Conservation (phyloP, 2,797 vertebrate genomes). For the Arctocebus calabarensis region DNA sequence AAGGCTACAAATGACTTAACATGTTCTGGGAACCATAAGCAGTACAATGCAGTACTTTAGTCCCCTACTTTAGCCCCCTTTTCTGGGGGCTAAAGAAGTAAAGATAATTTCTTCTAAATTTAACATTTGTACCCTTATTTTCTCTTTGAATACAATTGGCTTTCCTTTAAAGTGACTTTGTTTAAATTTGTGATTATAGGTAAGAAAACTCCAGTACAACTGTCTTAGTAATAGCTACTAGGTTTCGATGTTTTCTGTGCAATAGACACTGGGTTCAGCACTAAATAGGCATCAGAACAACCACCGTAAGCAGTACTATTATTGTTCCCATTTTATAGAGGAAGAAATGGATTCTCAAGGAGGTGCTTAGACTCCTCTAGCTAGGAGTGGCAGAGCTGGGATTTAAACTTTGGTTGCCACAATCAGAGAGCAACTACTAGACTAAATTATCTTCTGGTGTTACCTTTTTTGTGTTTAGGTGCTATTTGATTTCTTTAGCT, state of each 20-base stretch:
- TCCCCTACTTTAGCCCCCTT: no score
- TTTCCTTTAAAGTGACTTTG: conserved; percentile 48
- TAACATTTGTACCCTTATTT: conserved; percentile 9
- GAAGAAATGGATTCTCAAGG: conserved; percentile 47
- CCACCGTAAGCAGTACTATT: not conserved
- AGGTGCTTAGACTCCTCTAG: not conserved
- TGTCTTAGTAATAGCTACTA: not conserved
- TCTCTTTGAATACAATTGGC: not conserved
- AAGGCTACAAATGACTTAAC: not conserved
- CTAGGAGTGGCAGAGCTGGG: conserved; percentile 19
- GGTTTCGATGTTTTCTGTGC: not conserved
- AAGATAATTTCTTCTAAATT: conserved; percentile 60
- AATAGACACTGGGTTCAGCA: not conserved
- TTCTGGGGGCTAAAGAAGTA: not conserved
- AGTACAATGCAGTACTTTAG: not conserved
- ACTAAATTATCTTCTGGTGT: conserved; percentile 9
- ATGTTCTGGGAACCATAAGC: conserved; percentile 6
- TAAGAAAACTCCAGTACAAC: conserved; percentile 20
- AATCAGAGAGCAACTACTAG: conserved; percentile 24
- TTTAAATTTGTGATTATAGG: conserved; percentile 44
- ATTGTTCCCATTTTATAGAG: conserved; percentile 52
- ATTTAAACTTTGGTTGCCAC: conserved; percentile 51
- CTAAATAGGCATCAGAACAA: conserved; percentile 13
- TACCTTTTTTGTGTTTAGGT: not conserved
- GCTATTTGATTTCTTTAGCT: conserved; percentile 27